Evolutionary conservation across 53 echinoderm and acorn worm species (phyloP).

Genomic region (Paracentrotus lividus): DNA sequence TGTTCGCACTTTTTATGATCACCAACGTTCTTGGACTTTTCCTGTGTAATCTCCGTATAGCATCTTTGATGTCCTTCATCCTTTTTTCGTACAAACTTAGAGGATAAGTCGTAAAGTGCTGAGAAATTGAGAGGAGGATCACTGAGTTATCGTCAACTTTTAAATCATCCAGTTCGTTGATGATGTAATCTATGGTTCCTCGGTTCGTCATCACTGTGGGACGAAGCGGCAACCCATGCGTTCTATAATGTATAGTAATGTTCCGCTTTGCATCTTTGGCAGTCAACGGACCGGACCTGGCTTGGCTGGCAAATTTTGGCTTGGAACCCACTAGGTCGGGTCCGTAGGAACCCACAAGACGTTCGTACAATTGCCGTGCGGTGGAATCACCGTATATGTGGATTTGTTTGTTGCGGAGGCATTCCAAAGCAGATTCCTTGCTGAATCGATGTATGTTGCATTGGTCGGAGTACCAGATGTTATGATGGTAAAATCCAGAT

Average conservation of each 20-base stretch:
- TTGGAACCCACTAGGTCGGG: not conserved
- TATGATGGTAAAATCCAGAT: slow-evolving; percentile 73
- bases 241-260: slow-evolving; percentile 59
- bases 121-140: slow-evolving; percentile 57
- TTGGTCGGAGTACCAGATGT: slow-evolving; percentile 76
- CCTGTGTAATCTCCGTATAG: slow-evolving; percentile 65
- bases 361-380: slow-evolving; percentile 69
- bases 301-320: not conserved
- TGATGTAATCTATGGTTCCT: slow-evolving; percentile 45
- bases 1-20: slow-evolving; percentile 75
- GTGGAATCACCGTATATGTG: slow-evolving; percentile 79
- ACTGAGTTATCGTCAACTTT: slow-evolving; percentile 50
- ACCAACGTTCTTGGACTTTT: slow-evolving; percentile 71
- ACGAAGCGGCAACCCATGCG: slow-evolving; percentile 69
- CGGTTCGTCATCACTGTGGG: not conserved
- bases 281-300: slow-evolving; percentile 29
- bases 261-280: slow-evolving; percentile 58
- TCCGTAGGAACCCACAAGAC: not conserved
- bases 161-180: slow-evolving; percentile 69
- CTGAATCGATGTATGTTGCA: slow-evolving; percentile 62
- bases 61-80: slow-evolving; percentile 61
- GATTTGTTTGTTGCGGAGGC: slow-evolving; percentile 68
- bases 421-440: not conserved
- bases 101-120: slow-evolving; percentile 66
- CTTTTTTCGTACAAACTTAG: slow-evolving; percentile 53